Percentiles rank a stretch among this genome's conserved stretches.
Evolutionary conservation across 2,797 vertebrate species (phyloP).

Genomic region (Enteromius argenteus): DNA sequence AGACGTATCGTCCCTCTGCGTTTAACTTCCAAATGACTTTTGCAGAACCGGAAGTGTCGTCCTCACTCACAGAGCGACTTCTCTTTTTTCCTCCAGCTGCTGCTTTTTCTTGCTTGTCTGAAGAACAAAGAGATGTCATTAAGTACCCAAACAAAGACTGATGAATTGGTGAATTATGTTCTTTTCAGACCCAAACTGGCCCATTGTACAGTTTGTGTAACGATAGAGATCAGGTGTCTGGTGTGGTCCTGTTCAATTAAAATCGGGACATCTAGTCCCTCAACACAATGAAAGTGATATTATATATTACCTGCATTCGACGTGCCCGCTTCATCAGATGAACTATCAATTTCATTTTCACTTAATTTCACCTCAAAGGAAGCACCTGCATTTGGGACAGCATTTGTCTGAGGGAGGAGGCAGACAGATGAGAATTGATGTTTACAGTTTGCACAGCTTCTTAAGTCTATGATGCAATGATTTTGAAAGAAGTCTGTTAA

Average conservation of each 20-base stretch:
- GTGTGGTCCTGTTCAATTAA: not conserved
- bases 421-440: slow-evolving; percentile 45
- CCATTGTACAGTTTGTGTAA: not conserved
- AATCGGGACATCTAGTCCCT: not conserved
- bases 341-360: slow-evolving; percentile 53
- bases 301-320: slow-evolving; percentile 53
- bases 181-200: not conserved
- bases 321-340: slow-evolving; percentile 64
- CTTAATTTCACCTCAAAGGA: slow-evolving; percentile 61
- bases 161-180: not conserved
- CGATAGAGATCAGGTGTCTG: not conserved
- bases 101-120: slow-evolving; percentile 62
- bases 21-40: slow-evolving; percentile 84
- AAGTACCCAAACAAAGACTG: slow-evolving; percentile 7
- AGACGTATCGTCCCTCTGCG: slow-evolving; percentile 89
- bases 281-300: not conserved
- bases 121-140: slow-evolving; percentile 1
- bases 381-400: slow-evolving; percentile 56
- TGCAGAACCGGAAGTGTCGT: slow-evolving; percentile 61
- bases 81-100: slow-evolving; percentile 71
- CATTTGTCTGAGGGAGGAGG: slow-evolving; percentile 34
- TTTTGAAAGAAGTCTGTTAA: not conserved
- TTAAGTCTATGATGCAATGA: not conserved
- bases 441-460: slow-evolving; percentile 24
- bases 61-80: slow-evolving; percentile 24